These are phyloP conservation scores for Oscheius onirici DNA, from an alignment of 2,888 invertebrate species.

Conservation along the genomic window DNA sequence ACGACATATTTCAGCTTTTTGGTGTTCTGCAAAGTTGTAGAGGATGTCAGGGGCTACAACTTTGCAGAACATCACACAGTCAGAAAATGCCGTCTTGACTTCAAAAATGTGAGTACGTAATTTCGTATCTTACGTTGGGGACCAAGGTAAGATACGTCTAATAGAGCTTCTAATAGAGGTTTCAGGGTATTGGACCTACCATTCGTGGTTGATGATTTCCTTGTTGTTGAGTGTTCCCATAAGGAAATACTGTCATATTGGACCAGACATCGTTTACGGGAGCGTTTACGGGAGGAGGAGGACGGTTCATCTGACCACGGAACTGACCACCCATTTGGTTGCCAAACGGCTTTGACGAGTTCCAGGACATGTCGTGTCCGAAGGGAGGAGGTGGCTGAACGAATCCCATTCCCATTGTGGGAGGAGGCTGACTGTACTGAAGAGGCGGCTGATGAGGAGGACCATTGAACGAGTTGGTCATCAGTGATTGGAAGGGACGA, in stretches of 20 bases:
- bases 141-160: no score
- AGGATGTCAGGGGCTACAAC: no score
- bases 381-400: slow-evolving; percentile 16
- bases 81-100: no score
- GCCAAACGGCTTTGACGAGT: neutral
- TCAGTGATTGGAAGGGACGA: slow-evolving; percentile 18
- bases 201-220: slow-evolving; percentile 1
- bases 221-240: neutral
- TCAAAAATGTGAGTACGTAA: no score
- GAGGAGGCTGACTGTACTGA: slow-evolving; percentile 34
- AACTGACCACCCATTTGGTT: slow-evolving; percentile 12
- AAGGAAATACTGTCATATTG: slow-evolving; percentile 13
- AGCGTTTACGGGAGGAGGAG: neutral
- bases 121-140: no score
- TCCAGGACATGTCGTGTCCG: slow-evolving; percentile 16
- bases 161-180: no score
- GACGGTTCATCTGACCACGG: neutral
- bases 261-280: slow-evolving; percentile 13
- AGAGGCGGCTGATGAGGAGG: slow-evolving; percentile 30
- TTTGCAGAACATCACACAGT: no score
- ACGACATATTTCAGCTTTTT: no score
- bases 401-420: slow-evolving; percentile 26
- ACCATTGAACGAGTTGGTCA: slow-evolving; percentile 15
- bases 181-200: neutral
- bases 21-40: no score